phyloP scores from a whole-genome alignment of 2,113 vertebrate genomes.

The Candoia aspera region DNA sequence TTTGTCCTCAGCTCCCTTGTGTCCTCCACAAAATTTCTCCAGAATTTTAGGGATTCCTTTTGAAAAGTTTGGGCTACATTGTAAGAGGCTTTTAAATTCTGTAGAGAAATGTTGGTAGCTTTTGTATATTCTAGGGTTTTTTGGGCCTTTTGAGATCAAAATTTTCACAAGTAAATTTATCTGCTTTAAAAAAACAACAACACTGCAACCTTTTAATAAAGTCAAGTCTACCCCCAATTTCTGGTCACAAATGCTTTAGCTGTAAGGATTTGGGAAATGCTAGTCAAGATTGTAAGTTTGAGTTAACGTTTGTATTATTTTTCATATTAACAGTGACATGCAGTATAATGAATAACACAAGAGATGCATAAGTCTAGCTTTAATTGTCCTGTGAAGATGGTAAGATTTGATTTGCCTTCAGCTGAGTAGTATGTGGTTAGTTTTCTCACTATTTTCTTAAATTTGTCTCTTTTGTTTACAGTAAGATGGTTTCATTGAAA shows the following conservation, averaged over 20 bases:
- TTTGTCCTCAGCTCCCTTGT: neutral
- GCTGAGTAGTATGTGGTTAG: too few relatives aligned
- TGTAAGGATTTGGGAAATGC: neutral
- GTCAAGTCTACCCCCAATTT: neutral
- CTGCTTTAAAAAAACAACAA: neutral
- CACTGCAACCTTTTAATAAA: neutral
- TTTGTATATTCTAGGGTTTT: neutral
- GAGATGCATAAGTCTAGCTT: neutral
- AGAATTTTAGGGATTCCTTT: neutral
- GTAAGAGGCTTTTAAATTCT: neutral
- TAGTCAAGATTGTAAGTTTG: neutral
- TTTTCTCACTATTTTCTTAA: neutral
- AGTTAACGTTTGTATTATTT: neutral
- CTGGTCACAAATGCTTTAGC: neutral
- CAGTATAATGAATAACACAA: neutral
- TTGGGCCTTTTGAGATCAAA: neutral
- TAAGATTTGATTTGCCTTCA: neutral
- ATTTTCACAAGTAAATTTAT: neutral
- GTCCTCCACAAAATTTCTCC: too few relatives aligned
- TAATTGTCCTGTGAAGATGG: neutral
- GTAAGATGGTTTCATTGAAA: neutral
- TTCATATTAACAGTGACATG: neutral
- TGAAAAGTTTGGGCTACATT: neutral
- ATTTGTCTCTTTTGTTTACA: neutral
- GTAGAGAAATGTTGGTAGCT: neutral